Conservation (phyloP, 1,140 invertebrate genomes). For the Spodoptera litura region DNA sequence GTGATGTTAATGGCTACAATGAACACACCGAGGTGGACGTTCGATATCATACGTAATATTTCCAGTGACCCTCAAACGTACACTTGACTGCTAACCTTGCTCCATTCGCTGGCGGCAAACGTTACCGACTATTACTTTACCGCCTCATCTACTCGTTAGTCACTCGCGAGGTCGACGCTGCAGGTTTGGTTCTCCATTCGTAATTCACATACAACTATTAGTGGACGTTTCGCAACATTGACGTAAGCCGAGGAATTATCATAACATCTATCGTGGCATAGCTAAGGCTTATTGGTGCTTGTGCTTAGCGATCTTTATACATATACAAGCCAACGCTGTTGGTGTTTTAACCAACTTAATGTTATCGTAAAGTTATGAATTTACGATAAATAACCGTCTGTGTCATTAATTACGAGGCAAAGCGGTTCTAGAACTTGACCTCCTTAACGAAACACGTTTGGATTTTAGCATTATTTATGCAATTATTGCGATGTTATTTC, state of each 20-base stretch:
- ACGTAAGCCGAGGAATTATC: conserved; percentile 1
- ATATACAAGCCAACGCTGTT: background rate
- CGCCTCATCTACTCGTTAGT: conserved; percentile 67
- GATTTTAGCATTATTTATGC: conserved; percentile 69
- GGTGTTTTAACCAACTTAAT: conserved; percentile 25
- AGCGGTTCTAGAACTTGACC: conserved; percentile 74
- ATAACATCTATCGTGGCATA: conserved; percentile 15
- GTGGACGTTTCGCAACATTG: conserved; percentile 34
- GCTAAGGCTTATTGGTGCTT: conserved; percentile 39
- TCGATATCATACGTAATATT: conserved; percentile 49
- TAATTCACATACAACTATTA: conserved; percentile 56
- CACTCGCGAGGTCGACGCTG: conserved; percentile 63
- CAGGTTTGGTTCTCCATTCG: conserved; percentile 64
- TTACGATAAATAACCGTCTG: conserved; percentile 41
- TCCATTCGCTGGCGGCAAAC: conserved; percentile 56
- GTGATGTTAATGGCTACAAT: conserved; percentile 23
- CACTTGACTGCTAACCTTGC: conserved; percentile 64
- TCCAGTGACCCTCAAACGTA: conserved; percentile 55
- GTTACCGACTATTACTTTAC: conserved; percentile 55
- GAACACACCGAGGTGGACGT: conserved; percentile 5
- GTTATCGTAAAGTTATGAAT: conserved; percentile 50
- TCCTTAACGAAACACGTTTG: conserved; percentile 70
- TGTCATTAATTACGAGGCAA: conserved; percentile 52
- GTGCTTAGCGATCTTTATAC: conserved; percentile 35
- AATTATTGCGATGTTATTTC: conserved; percentile 63